Evolutionary conservation across 2,888 invertebrate species (phyloP), one percentile per base, ranked within the genome.

Genomic region (Prosopocoilus inquinatus): DNA sequence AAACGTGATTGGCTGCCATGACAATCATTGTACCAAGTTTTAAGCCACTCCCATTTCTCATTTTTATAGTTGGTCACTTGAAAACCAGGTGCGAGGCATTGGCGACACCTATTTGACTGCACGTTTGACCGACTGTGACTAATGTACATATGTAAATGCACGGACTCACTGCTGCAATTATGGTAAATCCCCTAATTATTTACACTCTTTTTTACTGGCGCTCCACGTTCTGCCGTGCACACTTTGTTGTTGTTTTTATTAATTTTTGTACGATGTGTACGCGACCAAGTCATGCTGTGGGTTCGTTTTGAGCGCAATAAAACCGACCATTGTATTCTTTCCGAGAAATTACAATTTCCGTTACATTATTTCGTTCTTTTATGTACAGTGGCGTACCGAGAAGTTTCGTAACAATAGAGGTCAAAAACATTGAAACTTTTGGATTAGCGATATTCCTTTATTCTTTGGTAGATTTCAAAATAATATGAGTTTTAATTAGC

Each of bases 1-100:
- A 70, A 72, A 70, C 72, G 71, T 69, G 75, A 77, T 77, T 77
- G 77, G 77, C 70, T 71, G 74, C 67, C 68, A 71, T 72, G 74
- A 76, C 76, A 76, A 74, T 76, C 70, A 75, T 75, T 72, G 72
- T 72, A 72, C 70, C 67, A 67, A 72, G 70, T 69, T 66, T 66
- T 66, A 73, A 65, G 75, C 76, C 75, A 73, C 77, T 72, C 76
- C 77, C 74, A 73, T 66, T 67, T 64, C 67, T 68, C 70, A 70
- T 71, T 70, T 71, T 70, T 65, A 62, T 64, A 67, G 68, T 67
- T 64, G 68, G 64, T 65, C 71, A 68, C 60, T 61, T 60, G 57
- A 65, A 70, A 71, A 70, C 68, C 73, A 71, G 69, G 71, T 70
- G 70, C 63, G 55, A 49, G 46, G 57, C 20, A 46, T 52, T 55